Conservation (phyloP, 2,888 invertebrate genomes). For the Phania funesta region DNA sequence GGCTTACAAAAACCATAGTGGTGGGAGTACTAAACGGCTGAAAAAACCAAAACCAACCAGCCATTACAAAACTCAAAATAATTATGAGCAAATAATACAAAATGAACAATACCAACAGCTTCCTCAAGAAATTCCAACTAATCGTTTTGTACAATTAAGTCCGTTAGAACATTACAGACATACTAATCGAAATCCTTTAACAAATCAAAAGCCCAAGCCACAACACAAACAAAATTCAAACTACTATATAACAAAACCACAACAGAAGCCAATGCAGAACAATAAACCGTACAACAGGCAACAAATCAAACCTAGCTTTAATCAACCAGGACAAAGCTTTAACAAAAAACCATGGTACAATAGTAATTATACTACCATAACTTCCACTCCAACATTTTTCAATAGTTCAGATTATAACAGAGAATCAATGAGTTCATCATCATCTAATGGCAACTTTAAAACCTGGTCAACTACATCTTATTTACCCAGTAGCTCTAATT, state of each 20-base stretch:
- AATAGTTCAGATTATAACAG: neutral
- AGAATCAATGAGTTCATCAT: neutral
- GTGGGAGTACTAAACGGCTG: neutral
- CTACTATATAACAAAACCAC: neutral
- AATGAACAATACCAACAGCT: neutral
- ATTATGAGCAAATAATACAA: neutral
- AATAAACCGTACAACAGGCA: neutral
- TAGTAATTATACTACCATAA: neutral
- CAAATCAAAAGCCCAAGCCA: neutral
- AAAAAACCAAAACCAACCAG: neutral
- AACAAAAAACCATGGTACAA: neutral
- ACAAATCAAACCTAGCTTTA: neutral
- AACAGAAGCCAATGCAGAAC: neutral
- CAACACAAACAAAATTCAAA: neutral
- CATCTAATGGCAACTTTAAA: neutral
- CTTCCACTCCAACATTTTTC: neutral
- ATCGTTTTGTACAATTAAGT: slow-evolving; percentile 7
- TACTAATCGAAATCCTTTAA: neutral
- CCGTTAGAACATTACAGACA: neutral
- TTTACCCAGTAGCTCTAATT: neutral
- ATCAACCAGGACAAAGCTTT: neutral
- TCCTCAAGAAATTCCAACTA: neutral
- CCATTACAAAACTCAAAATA: neutral
- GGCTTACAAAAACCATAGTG: neutral
- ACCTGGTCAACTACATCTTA: neutral